Conservation (phyloP, 2,888 invertebrate species). For the Caenorhabditis drosophilae region DNA sequence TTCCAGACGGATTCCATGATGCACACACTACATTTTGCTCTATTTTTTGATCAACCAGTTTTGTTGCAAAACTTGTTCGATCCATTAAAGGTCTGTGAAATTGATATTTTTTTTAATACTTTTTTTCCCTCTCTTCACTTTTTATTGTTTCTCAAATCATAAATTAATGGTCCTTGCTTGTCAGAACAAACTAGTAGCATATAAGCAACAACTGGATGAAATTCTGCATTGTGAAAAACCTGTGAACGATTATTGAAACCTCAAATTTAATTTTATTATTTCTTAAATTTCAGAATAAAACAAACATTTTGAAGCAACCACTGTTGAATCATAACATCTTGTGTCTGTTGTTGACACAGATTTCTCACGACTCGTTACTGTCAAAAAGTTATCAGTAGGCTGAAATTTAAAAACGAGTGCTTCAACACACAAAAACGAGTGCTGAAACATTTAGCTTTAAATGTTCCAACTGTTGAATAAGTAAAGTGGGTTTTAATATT, state of each 20-base stretch:
- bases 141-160: constrained; percentile 16
- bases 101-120: neutral
- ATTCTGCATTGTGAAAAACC: constrained; percentile 12
- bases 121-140: too few species aligned
- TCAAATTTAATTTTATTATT: neutral
- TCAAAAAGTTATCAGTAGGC: neutral
- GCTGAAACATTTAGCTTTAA: too few species aligned
- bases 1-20: constrained; percentile 37
- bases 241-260: neutral
- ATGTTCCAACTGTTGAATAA: neutral
- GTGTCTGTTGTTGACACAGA: neutral
- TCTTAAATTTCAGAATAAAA: neutral
- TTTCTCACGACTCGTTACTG: neutral
- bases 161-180: constrained; percentile 9
- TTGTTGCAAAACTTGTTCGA: too few species aligned
- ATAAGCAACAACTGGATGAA: constrained; percentile 20
- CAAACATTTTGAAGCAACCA: neutral
- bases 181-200: constrained; percentile 11
- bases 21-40: neutral
- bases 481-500: too few species aligned
- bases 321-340: neutral
- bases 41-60: too few species aligned
- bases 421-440: neutral
- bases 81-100: neutral
- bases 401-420: neutral